Percentiles rank a stretch among this genome's conserved stretches.
Conservation (phyloP, 2,888 invertebrate species). For the Asteroscopus sphinx region DNA sequence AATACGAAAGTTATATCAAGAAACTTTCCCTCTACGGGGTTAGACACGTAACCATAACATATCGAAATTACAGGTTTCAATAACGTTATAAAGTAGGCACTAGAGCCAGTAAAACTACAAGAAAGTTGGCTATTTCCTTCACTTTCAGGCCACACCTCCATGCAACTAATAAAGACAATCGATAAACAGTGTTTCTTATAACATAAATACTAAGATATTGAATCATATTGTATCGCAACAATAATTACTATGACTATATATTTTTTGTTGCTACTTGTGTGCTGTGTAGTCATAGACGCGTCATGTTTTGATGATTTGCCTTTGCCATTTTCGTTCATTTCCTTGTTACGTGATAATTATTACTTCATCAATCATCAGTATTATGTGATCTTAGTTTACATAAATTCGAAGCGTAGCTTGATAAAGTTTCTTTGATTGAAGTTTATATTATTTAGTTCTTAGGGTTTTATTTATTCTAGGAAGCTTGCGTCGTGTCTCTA, state of each 20-base stretch:
- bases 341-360: constrained; percentile 41
- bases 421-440: constrained; percentile 28
- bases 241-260: background rate
- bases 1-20: constrained; percentile 25
- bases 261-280: background rate
- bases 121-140: constrained; percentile 43
- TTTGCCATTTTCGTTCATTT: constrained; percentile 40
- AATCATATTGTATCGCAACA: background rate
- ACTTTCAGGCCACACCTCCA: constrained; percentile 8
- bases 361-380: constrained; percentile 40
- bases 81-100: constrained; percentile 29
- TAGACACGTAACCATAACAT: constrained; percentile 43
- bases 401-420: constrained; percentile 15
- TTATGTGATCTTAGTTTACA: constrained; percentile 32
- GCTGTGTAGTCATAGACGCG: constrained; percentile 5
- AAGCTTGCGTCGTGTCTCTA: constrained; percentile 47
- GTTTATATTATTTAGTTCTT: constrained; percentile 24
- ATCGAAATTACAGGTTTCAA: constrained; percentile 42
- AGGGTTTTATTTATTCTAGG: constrained; percentile 20
- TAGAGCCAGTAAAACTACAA: constrained; percentile 17
- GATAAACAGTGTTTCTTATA: constrained; percentile 8
- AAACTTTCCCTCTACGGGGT: constrained; percentile 38
- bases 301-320: constrained; percentile 17
- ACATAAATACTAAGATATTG: background rate
- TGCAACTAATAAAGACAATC: constrained; percentile 1